Conservation (phyloP, 2,797 vertebrate genomes). For the Eulemur mongoz region DNA sequence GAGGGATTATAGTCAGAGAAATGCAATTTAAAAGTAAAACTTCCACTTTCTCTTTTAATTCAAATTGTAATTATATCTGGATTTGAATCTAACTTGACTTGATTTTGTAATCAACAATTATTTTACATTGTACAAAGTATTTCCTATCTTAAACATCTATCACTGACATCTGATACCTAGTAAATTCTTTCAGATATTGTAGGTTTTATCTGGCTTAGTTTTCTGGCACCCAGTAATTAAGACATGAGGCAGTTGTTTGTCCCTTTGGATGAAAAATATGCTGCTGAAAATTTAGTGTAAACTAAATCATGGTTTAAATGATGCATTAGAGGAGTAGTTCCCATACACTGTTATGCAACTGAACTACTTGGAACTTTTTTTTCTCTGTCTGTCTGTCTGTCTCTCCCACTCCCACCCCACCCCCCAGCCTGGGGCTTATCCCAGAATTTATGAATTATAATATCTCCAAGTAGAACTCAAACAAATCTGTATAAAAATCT, state of each 20-base stretch:
- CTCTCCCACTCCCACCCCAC: no score
- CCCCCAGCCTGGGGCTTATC: background rate
- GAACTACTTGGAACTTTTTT: background rate
- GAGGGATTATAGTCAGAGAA: background rate
- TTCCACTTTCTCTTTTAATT: constrained; percentile 14
- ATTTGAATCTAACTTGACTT: constrained; percentile 41
- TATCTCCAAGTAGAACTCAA: background rate
- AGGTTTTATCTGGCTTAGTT: constrained; percentile 37
- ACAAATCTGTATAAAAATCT: background rate
- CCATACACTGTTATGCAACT: background rate
- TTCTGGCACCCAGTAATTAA: constrained; percentile 13
- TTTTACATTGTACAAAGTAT: background rate
- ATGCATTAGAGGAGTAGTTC: background rate
- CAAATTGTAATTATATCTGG: background rate
- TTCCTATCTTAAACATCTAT: background rate
- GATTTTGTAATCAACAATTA: constrained; percentile 54
- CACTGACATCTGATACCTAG: background rate
- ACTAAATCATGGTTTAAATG: constrained; percentile 20
- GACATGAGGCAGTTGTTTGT: constrained; percentile 13
- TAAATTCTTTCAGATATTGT: background rate
- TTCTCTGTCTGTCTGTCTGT: background rate
- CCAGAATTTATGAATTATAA: background rate
- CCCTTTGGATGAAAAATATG: constrained; percentile 13
- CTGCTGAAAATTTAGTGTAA: constrained; percentile 32
- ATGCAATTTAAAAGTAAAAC: constrained; percentile 48